Base-by-base conservation (phyloP, 2,113 vertebrate species). In the Limnothrissa miodon region DNA sequence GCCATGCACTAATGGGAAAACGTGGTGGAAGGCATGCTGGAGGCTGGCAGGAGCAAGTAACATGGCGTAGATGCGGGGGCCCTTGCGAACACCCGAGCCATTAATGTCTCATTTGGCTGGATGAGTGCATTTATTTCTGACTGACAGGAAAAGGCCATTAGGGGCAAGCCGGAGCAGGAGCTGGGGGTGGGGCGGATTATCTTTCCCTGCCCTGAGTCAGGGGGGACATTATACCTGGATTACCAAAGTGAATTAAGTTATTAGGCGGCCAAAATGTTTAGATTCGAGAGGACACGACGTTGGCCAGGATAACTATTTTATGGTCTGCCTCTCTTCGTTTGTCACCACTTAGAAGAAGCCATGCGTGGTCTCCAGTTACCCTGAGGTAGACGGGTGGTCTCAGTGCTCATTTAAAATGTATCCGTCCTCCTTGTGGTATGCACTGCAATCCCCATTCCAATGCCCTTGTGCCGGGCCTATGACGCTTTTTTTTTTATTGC, bases 101-200 rank as follows among this genome's bases (percentile, higher is more conserved):
- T 36, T 83, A 80, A 80, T 80, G 78, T 45, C 79, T 80, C 78
- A 85, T 83, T 39, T 80, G 44, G 46, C 51, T 45, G 39, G 21
- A 70, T 79, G 80, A 36, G 56, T 46, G 21, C 82, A 81, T 78
- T 78, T 81, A 59, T 74, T 74, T 74, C 51, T 44, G 45, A 80
- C 80, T 46, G 74, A 80, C 80, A 80, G 78, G 56, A 80, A 87
- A 82, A 83, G 82, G 84, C 82, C 87, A 88, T 87, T 85, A 87
- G 53, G 45, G 66, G 66, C 4, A 36, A 2, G 10, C 25, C 66
- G 1, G 66, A 36, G 66, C 66, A 36, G 66, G 10, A 33, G 66
- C 29, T n/a, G 59, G 59, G n/a, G 1, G 59, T 29, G 59, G 45
- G 9, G 39, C 21, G 80, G 85, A 85, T 85, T 82, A 87, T 82